Evolutionary conservation across 2,113 vertebrate species (phyloP), one percentile per base, ranked within the genome.

Genomic region (Tragulus kanchil): DNA sequence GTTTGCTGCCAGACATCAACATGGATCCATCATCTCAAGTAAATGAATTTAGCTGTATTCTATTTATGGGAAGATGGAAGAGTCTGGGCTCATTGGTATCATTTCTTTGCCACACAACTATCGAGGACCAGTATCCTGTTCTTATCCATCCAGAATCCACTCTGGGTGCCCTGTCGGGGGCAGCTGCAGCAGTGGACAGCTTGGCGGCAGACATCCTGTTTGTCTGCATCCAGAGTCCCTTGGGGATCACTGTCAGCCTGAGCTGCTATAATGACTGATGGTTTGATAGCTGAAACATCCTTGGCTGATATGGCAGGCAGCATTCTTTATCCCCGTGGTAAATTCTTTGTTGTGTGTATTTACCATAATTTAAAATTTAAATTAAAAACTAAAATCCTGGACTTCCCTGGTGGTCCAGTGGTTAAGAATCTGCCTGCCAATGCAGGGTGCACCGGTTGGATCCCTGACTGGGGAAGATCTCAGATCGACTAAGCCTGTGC

Each of bases 301-400:
- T 81, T 56, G 21, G 78, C 78, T 81, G 78, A 58, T 36, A 0
- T 8, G 31, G 78, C 52, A 81, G 31, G 31, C 0, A 0, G 52
- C 19, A 23, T 81, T 58, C 52, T 36, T 58, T 58, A 52, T 36
- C 52, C 31, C 11, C 52, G 8, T 8, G 10, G 28, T 69, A 77
- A 71, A 36, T 91, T 73, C 25, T 73, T 48, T 84, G 48, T 19
- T 45, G 42, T 23, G 3, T 31, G 9, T 71, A 69, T 86, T 94
- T 95, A 86, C 67, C 48, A 91, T 50, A 85, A 61, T 26, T 83
- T 79, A 87, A 64, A 90, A 28, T 77, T 89, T 69, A 92, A 90
- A 78, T 71, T 71, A 42, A 92, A 92, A 77, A 17, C 48, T 77
- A 59, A 59, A 59, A 36, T 36, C 36, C 36, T 0, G 5, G 69